Evolutionary conservation across 2,797 vertebrate species (phyloP).

Genomic region (Leucoraja ocellata): DNA sequence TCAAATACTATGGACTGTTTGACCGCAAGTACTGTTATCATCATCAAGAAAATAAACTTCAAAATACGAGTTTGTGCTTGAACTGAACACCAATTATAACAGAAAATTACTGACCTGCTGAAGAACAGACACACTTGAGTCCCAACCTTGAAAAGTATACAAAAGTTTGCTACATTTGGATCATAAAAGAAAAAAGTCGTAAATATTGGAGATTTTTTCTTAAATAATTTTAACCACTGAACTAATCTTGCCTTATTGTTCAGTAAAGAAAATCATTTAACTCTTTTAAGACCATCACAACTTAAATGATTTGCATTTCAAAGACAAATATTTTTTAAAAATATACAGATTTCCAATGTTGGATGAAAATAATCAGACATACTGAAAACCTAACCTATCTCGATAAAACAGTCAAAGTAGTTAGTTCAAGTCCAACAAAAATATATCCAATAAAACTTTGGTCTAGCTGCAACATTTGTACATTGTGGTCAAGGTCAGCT

Average conservation of each 20-base stretch:
- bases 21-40: not conserved
- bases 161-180: conserved; percentile 71
- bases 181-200: conserved; percentile 39
- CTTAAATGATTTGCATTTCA: not conserved
- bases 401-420: not conserved
- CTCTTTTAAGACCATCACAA: not conserved
- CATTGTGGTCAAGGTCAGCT: too few species aligned
- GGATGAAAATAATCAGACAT: not conserved
- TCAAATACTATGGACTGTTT: not conserved
- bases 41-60: not conserved
- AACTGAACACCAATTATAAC: not conserved
- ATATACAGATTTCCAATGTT: not conserved
- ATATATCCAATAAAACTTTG: not conserved
- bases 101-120: conserved; percentile 69
- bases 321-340: not conserved
- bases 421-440: not conserved
- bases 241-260: not conserved
- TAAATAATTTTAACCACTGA: not conserved
- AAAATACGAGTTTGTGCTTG: not conserved
- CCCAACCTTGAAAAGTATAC: conserved; percentile 80
- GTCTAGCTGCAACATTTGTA: not conserved
- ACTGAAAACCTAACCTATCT: not conserved
- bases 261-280: not conserved
- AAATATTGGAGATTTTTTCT: not conserved
- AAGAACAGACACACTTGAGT: conserved; percentile 70